Percentiles rank a stretch among this genome's conserved stretches.
Evolutionary conservation across 2,888 invertebrate genomes (phyloP).

Genomic region (Agrotis ipsilon): DNA sequence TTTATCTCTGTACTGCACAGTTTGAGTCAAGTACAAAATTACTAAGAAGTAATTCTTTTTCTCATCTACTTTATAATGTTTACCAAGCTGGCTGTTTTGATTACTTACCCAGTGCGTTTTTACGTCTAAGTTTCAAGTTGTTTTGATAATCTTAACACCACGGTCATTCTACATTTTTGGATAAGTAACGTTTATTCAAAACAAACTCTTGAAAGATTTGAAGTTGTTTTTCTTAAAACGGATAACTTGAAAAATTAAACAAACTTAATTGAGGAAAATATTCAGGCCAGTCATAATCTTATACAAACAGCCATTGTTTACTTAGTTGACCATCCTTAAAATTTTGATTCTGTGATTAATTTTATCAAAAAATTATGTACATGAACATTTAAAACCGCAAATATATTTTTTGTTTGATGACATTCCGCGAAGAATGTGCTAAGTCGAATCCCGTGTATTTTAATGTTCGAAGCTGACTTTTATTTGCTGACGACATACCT

Average conservation of each 20-base stretch:
- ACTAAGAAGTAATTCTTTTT: neutral
- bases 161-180: slow-evolving; percentile 28
- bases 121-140: slow-evolving; percentile 31
- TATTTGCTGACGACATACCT: slow-evolving; percentile 82
- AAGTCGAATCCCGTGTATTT: slow-evolving; percentile 77
- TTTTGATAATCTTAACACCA: slow-evolving; percentile 5
- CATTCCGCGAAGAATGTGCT: slow-evolving; percentile 68
- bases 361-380: slow-evolving; percentile 53
- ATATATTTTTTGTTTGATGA: slow-evolving; percentile 65
- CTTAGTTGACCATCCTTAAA: slow-evolving; percentile 10
- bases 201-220: slow-evolving; percentile 26
- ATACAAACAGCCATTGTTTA: slow-evolving; percentile 45
- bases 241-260: slow-evolving; percentile 41
- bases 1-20: too few species aligned
- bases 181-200: slow-evolving; percentile 25
- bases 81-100: neutral
- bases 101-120: slow-evolving; percentile 2
- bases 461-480: slow-evolving; percentile 63
- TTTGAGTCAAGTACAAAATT: neutral
- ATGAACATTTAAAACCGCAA: slow-evolving; percentile 50
- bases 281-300: slow-evolving; percentile 29
- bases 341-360: slow-evolving; percentile 49
- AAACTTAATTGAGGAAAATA: slow-evolving; percentile 53
- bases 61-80: slow-evolving; percentile 7
- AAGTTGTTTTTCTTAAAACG: slow-evolving; percentile 45